These are phyloP conservation scores for Bradypus variegatus DNA, from an alignment of 2,797 vertebrate genomes.

Conservation along the genomic window DNA sequence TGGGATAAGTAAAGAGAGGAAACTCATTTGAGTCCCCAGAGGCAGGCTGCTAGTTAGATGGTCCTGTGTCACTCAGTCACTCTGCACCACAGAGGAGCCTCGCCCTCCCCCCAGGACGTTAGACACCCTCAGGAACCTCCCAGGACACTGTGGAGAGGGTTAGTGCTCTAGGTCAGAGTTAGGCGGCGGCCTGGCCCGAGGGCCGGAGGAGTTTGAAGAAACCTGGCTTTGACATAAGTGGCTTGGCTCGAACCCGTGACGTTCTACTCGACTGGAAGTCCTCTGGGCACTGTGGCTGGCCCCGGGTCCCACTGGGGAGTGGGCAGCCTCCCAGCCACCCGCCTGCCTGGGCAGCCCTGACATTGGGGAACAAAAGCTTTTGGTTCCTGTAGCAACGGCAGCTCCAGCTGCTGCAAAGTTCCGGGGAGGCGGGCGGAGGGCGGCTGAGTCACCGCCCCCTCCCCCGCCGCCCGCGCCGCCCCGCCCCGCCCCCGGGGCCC, in stretches of 20 bases:
- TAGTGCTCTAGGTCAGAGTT: conserved; percentile 18
- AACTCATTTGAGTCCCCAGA: background rate
- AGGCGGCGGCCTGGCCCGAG: background rate
- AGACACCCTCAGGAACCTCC: conserved; percentile 30
- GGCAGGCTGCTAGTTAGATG: background rate
- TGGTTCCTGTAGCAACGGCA: conserved; percentile 64
- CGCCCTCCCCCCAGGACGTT: background rate
- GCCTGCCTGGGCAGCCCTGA: conserved; percentile 29
- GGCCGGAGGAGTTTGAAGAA: conserved; percentile 24
- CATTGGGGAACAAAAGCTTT: conserved; percentile 67
- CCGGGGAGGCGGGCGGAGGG: conserved; percentile 59
- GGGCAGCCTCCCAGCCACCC: background rate
- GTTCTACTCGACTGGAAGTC: background rate
- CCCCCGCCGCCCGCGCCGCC: background rate
- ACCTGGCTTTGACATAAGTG: background rate
- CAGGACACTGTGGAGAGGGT: background rate
- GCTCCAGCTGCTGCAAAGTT: conserved; percentile 68
- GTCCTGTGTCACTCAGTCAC: background rate
- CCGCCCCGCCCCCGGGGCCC: background rate
- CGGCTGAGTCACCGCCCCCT: conserved; percentile 65
- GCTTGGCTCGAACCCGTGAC: background rate
- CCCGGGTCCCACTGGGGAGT: conserved; percentile 21
- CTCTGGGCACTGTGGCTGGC: background rate
- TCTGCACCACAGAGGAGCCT: background rate
- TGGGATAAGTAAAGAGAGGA: background rate